Base-by-base conservation (phyloP, 2,888 invertebrate species). In the Hydrotaea diabolus region DNA sequence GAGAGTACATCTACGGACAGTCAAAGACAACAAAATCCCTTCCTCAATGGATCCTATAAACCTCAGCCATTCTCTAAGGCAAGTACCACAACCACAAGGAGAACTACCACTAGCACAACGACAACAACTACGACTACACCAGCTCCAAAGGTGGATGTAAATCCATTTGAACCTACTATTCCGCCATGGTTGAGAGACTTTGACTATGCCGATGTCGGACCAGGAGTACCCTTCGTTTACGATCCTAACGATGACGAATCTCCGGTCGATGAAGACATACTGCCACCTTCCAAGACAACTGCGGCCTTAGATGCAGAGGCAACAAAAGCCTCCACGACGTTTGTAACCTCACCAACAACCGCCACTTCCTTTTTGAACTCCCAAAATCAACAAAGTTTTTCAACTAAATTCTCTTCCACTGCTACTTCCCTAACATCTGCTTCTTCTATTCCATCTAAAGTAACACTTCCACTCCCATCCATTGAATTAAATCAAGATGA, bases 171-270 rank as follows among this genome's bases (percentile, higher is more conserved):
- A 23, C 87, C 90, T 13, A 92, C 92, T 0, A 76, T 92, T 31
- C 91, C 91, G 5, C 84, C 91, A 21, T 91, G 92, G 91, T 80
- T 92, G 69, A 86, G 83, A 7, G 90, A 89, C 78, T 90, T 91
- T n/a, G 92, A 91, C 76, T 92, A 91, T 87, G 88, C 92, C 9
- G 91, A 91, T 86, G 86, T 91, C 15, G 92, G 89, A 19, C 91
- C 91, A 9, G 91, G 90, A n/a, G 92, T 91, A 1, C 90, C 92
- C 13, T 91, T 89, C 59, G 86, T 86, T 9, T 89, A 88, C 71
- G 78, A 86, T 46, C 87, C 87, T 4, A 77, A 85, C 13, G 87
- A 88, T 49, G 82, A 86, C 36, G 84, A 87, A 31, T 53, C 71
- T n/a, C 59, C 83, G 0, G 80, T 88, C 23, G 74, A 76, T 21